Evolutionary conservation across 2,888 invertebrate genomes (phyloP).

Genomic region (Torymus tubicola): DNA sequence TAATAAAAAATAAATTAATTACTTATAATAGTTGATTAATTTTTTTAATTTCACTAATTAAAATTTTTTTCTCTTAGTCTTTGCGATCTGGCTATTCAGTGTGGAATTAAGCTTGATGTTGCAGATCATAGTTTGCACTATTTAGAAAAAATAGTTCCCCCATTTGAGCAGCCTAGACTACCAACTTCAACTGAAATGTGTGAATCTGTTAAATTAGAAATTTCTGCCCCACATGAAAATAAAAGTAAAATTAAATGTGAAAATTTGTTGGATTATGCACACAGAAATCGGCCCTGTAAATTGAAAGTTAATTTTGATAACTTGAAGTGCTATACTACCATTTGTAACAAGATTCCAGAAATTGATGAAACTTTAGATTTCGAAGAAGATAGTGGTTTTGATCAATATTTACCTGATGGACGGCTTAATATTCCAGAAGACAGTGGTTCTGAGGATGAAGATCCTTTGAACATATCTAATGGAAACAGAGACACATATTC

Average conservation of each 20-base stretch:
- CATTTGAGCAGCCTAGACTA: conserved; percentile 63
- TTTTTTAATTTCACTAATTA: conserved; percentile 4
- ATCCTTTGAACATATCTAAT: conserved; percentile 1
- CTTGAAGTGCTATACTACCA: conserved; percentile 32
- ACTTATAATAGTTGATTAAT: conserved; percentile 4
- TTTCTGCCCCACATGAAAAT: neutral
- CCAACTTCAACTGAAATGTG: conserved; percentile 62
- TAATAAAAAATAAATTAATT: conserved; percentile 17
- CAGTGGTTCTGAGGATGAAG: conserved; percentile 60
- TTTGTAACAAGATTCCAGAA: conserved; percentile 33
- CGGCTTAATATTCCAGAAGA: conserved; percentile 63
- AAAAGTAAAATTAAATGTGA: conserved; percentile 51
- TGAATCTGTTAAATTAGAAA: conserved; percentile 58
- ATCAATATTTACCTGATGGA: conserved; percentile 64
- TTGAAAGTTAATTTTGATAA: conserved; percentile 61
- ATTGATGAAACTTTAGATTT: conserved; percentile 25
- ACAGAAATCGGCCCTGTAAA: conserved; percentile 63
- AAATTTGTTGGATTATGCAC: conserved; percentile 65
- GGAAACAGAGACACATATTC: neutral
- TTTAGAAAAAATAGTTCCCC: conserved; percentile 68
- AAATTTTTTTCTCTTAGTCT: conserved; percentile 39
- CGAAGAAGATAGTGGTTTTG: conserved; percentile 66
- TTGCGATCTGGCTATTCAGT: conserved; percentile 65
- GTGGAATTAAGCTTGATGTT: conserved; percentile 64
- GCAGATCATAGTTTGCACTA: conserved; percentile 68